Evolutionary conservation across 2,797 vertebrate species (phyloP).

Genomic region (Lacerta viridis): DNA sequence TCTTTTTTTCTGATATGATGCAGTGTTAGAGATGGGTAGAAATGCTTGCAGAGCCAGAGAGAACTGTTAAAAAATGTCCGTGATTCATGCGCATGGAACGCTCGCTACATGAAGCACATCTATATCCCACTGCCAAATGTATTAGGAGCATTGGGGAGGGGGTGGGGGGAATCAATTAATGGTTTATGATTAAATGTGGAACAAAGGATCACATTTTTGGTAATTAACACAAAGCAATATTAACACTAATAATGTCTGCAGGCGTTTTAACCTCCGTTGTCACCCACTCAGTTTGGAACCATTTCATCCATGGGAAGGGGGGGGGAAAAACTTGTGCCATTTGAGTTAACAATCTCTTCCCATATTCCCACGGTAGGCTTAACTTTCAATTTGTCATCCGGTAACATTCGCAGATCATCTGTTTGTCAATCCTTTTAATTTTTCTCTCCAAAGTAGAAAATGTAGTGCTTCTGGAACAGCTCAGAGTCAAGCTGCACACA

Average conservation of each 20-base stretch:
- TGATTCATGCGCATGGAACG: conserved; percentile 39
- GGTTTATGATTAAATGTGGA: conserved; percentile 39
- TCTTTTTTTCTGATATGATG: neutral
- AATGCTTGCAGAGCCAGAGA: conserved; percentile 18
- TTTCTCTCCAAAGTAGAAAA: conserved; percentile 36
- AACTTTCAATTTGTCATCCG: conserved; percentile 65
- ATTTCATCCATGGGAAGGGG: conserved; percentile 44
- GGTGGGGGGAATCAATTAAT: conserved; percentile 20
- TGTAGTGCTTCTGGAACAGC: neutral
- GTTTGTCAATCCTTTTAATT: conserved; percentile 34
- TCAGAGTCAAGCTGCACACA: neutral
- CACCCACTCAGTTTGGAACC: conserved; percentile 74
- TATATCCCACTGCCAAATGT: conserved; percentile 61
- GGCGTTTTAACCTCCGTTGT: conserved; percentile 71
- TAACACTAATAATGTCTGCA: conserved; percentile 75
- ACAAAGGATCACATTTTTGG: conserved; percentile 65
- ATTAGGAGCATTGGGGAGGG: conserved; percentile 34
- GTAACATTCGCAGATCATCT: conserved; percentile 53
- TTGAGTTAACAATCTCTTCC: conserved; percentile 69
- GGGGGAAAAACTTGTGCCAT: conserved; percentile 78
- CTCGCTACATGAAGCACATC: conserved; percentile 2
- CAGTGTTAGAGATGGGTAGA: neutral
- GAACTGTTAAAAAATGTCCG: conserved; percentile 18
- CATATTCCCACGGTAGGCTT: conserved; percentile 53
- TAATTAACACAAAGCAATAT: conserved; percentile 71